Base-by-base conservation (phyloP, 2,888 invertebrate genomes). In the Tetramorium bicarinatum region DNA sequence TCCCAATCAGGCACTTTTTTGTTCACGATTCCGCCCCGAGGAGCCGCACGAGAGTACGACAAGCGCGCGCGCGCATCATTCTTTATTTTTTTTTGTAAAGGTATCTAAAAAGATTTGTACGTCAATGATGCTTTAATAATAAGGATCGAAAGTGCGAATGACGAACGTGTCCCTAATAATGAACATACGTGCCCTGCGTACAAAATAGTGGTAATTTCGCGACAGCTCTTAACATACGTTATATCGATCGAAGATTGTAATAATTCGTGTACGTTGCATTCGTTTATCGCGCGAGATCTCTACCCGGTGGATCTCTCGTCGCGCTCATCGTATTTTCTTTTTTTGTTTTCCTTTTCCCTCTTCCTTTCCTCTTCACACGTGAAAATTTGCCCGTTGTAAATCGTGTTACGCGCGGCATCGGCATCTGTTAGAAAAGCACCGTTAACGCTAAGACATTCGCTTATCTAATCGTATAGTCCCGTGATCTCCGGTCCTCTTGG, bases 31-130 rank as follows among this genome's bases (percentile, higher is more conserved):
- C 59, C 64, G 38, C 67, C 29, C 66, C 62, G 77, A 74, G 86
- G 84, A 86, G 85, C 85, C 79, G 61, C 85, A 82, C 85, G 91
- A 92, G 92, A 93, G 93, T 92, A 93, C 92, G 92, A 93, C 92
- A 92, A 93, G 92, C 90, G 92, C 91, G 92, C 90, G 92, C 91
- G 84, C 47, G 25, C 29, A 21, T 21, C 61, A 56, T 38, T 54
- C 18, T 67, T 44, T 44, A 54, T 34, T 52, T 34, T 52, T 71
- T 85, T 79, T 87, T 90, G 89, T 91, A 92, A 91, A 91, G 89
- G 87, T 91, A 86, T 90, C 88, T 90, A 90, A 93, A 91, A 92
- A 80, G 79, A 86, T 85, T 88, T 85, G 85, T 89, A 83, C 87
- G 85, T 90, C 86, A 89, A 93, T 87, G 89, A 91, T 87, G 84